phyloP scores from a whole-genome alignment of 2,797 vertebrate genomes.

The Danio tinwini region DNA sequence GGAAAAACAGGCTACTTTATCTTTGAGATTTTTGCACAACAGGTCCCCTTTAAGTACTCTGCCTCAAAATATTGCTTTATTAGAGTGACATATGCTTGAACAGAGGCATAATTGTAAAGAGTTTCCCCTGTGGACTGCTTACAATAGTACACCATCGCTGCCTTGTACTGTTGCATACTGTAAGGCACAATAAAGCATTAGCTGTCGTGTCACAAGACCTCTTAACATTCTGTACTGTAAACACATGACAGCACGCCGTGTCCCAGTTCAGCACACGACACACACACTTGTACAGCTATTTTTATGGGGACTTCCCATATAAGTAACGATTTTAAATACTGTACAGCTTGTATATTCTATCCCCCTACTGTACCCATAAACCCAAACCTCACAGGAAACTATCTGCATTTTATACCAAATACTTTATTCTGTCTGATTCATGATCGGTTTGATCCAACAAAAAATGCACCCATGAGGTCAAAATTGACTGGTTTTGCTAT shows the following conservation, averaged over 20 bases:
- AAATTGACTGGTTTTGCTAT: too few species aligned
- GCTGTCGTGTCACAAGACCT: slow-evolving; percentile 53
- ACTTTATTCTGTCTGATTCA: too few species aligned
- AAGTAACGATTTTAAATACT: too few species aligned
- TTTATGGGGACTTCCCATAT: too few species aligned
- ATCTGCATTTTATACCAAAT: too few species aligned
- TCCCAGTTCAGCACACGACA: slow-evolving; percentile 54
- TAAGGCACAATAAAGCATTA: slow-evolving; percentile 53
- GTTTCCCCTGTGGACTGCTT: not conserved
- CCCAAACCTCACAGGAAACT: too few species aligned
- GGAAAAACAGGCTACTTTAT: too few species aligned
- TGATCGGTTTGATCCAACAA: too few species aligned
- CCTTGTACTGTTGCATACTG: slow-evolving; percentile 38
- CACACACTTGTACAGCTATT: not conserved
- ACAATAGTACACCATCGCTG: slow-evolving; percentile 51
- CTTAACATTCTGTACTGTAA: slow-evolving; percentile 58
- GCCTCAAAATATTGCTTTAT: not conserved
- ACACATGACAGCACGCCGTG: slow-evolving; percentile 63
- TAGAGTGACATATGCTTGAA: not conserved
- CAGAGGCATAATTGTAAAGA: slow-evolving; percentile 4
- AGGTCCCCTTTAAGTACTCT: not conserved
- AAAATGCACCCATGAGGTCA: too few species aligned
- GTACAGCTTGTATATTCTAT: too few species aligned
- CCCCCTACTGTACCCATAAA: too few species aligned
- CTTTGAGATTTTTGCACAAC: too few species aligned